These are phyloP conservation scores for Champsocephalus esox DNA, from an alignment of 2,797 vertebrate genomes.

Conservation along the genomic window DNA sequence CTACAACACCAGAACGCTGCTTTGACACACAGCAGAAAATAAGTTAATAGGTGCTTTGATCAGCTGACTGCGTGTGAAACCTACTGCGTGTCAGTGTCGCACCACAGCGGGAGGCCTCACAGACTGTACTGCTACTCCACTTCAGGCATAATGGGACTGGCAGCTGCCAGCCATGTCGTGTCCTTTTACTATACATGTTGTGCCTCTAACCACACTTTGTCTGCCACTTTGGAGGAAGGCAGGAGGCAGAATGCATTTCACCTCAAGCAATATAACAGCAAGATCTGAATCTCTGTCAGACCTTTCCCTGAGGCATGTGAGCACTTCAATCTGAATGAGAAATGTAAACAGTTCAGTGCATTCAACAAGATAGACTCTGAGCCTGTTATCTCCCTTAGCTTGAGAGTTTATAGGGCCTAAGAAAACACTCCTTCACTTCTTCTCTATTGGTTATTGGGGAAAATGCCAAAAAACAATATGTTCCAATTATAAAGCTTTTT, in stretches of 20 bases:
- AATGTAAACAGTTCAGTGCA: neutral
- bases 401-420: slow-evolving; percentile 5
- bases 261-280: neutral
- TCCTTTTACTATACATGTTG: slow-evolving; percentile 23
- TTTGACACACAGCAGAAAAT: neutral
- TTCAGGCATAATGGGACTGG: neutral
- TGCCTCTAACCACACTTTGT: slow-evolving; percentile 15
- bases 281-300: slow-evolving; percentile 18
- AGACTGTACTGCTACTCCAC: neutral
- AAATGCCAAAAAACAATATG: neutral
- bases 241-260: slow-evolving; percentile 6
- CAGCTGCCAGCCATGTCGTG: slow-evolving; percentile 25
- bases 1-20: neutral
- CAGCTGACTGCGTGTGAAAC: slow-evolving; percentile 27
- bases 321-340: slow-evolving; percentile 6
- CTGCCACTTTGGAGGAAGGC: neutral
- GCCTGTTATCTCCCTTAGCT: neutral
- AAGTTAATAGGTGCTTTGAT: slow-evolving; percentile 9
- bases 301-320: neutral
- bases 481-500: too few species aligned
- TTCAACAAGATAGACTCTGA: neutral
- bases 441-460: neutral
- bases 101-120: slow-evolving; percentile 23
- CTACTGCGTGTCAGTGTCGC: slow-evolving; percentile 8
- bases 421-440: neutral